Conservation (phyloP, 64 coral and sea anemone genomes). For the Porites australiensis region DNA sequence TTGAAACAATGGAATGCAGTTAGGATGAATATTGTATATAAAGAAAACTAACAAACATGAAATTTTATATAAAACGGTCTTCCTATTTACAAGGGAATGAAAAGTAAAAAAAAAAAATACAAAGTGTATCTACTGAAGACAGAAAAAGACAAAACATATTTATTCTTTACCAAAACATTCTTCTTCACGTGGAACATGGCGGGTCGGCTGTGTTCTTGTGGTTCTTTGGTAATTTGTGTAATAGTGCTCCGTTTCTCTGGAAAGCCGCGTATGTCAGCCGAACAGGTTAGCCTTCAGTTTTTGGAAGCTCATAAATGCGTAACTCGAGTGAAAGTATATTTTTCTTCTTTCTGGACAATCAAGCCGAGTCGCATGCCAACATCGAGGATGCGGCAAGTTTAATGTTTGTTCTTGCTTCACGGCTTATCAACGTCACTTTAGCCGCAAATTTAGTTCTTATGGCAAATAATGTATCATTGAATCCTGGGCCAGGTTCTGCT, state of each 20-base stretch:
- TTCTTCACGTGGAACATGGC: slow-evolving; percentile 38
- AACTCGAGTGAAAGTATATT: not conserved
- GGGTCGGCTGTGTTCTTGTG: not conserved
- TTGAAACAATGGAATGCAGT: no score
- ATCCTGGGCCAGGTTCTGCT: no score
- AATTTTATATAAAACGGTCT: no score
- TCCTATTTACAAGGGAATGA: no score
- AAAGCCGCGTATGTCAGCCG: not conserved
- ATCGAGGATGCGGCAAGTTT: not conserved
- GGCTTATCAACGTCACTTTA: slow-evolving; percentile 33
- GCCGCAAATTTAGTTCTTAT: slow-evolving; percentile 56
- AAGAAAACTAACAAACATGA: no score
- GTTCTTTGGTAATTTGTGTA: slow-evolving; percentile 19
- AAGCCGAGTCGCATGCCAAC: not conserved
- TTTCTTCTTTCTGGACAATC: not conserved
- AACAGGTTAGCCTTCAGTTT: slow-evolving; percentile 19
- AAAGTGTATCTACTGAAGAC: no score
- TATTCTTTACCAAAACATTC: no score
- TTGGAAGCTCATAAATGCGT: not conserved
- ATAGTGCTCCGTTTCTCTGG: not conserved
- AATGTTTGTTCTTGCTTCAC: not conserved
- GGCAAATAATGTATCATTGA: slow-evolving; percentile 64
- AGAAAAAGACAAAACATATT: no score
- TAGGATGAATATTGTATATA: no score
- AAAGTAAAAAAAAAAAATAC: no score